Percentiles rank a stretch among this genome's conserved stretches.
Conservation (phyloP, 2,888 invertebrate species). For the Brenthis ino region DNA sequence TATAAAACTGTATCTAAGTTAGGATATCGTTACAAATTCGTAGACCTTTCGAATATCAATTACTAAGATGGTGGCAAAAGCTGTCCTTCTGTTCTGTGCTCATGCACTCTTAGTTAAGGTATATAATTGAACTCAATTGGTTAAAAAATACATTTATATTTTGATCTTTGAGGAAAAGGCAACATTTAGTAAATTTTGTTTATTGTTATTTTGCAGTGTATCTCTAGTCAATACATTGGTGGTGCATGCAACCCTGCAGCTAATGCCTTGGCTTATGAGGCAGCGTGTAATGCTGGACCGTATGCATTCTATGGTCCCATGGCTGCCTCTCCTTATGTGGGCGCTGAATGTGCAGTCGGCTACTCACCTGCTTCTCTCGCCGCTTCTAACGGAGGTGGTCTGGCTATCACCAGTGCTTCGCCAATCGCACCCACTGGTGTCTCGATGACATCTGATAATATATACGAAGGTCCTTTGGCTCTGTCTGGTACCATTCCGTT, state of each 20-base stretch:
- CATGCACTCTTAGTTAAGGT: too few relatives aligned
- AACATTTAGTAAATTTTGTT: neutral
- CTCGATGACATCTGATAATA: constrained; percentile 48
- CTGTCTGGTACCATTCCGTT: constrained; percentile 51
- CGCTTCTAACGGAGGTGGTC: constrained; percentile 40
- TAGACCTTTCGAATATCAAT: too few relatives aligned
- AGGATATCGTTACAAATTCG: too few relatives aligned
- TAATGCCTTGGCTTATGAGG: constrained; percentile 17
- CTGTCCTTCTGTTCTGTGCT: too few relatives aligned
- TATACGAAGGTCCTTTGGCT: constrained; percentile 46
- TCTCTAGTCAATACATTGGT: constrained; percentile 37
- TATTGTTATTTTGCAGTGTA: constrained; percentile 31
- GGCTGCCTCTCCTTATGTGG: constrained; percentile 24
- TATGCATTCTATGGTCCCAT: constrained; percentile 13
- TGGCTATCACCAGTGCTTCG: constrained; percentile 45
- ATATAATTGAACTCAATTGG: too few relatives aligned
- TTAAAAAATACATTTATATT: neutral
- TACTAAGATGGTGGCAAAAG: too few relatives aligned
- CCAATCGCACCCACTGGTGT: constrained; percentile 50
- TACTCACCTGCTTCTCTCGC: constrained; percentile 30
- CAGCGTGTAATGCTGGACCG: constrained; percentile 19
- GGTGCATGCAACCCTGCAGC: constrained; percentile 26
- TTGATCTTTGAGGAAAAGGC: too few relatives aligned
- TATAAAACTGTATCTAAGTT: too few relatives aligned
- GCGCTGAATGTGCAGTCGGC: constrained; percentile 8